These are phyloP conservation scores for Meteorus sp. DNA, from an alignment of 1,140 invertebrate genomes.

Conservation along the genomic window DNA sequence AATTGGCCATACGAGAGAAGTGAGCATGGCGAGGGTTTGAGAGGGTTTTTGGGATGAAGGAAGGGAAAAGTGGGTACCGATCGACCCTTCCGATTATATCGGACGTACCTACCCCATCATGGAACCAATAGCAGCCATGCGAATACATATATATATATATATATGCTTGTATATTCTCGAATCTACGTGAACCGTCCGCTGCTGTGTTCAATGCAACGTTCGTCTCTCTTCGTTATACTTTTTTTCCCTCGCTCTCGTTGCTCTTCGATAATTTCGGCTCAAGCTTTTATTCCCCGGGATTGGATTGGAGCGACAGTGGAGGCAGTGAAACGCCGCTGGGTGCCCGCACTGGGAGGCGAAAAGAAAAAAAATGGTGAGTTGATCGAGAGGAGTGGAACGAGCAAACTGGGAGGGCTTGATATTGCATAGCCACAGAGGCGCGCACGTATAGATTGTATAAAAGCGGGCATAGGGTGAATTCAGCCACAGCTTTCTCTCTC, in stretches of 20 bases:
- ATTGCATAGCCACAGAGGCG: too few species aligned
- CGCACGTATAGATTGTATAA: too few species aligned
- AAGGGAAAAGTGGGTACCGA: slow-evolving; percentile 15
- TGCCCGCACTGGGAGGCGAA: too few species aligned
- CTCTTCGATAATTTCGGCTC: slow-evolving; percentile 24
- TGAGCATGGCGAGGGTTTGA: too few species aligned
- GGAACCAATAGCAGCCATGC: background rate
- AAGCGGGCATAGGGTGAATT: too few species aligned
- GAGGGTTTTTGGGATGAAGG: too few species aligned
- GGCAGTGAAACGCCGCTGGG: slow-evolving; percentile 7
- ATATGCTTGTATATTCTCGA: slow-evolving; percentile 2
- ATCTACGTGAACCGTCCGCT: slow-evolving; percentile 4
- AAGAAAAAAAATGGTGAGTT: too few species aligned
- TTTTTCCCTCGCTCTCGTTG: background rate
- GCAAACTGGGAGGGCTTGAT: too few species aligned
- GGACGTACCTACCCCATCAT: slow-evolving; percentile 13
- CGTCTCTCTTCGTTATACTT: background rate
- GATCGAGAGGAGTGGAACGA: too few species aligned
- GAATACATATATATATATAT: background rate
- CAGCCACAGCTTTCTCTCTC: background rate
- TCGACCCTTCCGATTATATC: slow-evolving; percentile 28
- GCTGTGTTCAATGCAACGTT: background rate
- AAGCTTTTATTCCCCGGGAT: slow-evolving; percentile 26
- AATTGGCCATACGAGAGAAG: slow-evolving; percentile 21
- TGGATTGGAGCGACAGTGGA: slow-evolving; percentile 21